Evolutionary conservation across 2,888 invertebrate genomes (phyloP).

Genomic region (Tanypteryx hageni): DNA sequence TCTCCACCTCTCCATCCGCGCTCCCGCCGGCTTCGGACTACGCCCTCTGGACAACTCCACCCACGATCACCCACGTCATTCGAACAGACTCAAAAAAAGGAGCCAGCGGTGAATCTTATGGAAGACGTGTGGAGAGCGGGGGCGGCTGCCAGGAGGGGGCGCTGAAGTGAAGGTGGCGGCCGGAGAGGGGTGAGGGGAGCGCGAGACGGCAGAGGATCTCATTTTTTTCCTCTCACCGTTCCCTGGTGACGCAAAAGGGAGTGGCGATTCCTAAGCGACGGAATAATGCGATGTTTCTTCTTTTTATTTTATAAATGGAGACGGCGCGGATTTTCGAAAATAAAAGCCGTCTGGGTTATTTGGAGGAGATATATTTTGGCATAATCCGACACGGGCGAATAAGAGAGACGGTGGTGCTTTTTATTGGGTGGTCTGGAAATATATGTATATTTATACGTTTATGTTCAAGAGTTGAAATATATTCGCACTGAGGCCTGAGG

Average conservation of each 20-base stretch:
- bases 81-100: neutral
- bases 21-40: neutral
- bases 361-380: neutral
- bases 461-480: neutral
- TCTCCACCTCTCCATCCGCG: neutral
- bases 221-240: too few relatives aligned
- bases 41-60: conserved; percentile 40
- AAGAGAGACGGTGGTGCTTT: conserved; percentile 27
- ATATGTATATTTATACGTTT: too few relatives aligned
- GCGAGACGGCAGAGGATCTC: too few relatives aligned
- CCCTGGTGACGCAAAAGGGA: too few relatives aligned
- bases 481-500: neutral
- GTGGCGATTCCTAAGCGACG: too few relatives aligned
- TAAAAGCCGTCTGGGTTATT: neutral
- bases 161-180: too few relatives aligned
- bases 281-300: too few relatives aligned
- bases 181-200: too few relatives aligned
- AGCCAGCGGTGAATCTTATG: conserved; percentile 2
- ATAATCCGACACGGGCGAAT: neutral
- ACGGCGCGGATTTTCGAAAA: neutral
- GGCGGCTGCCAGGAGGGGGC: neutral
- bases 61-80: conserved; percentile 22
- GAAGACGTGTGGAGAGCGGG: neutral
- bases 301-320: neutral
- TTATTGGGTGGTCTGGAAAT: neutral